These are phyloP conservation scores for Philaethria dido DNA, from an alignment of 2,888 invertebrate genomes.

Conservation along the genomic window DNA sequence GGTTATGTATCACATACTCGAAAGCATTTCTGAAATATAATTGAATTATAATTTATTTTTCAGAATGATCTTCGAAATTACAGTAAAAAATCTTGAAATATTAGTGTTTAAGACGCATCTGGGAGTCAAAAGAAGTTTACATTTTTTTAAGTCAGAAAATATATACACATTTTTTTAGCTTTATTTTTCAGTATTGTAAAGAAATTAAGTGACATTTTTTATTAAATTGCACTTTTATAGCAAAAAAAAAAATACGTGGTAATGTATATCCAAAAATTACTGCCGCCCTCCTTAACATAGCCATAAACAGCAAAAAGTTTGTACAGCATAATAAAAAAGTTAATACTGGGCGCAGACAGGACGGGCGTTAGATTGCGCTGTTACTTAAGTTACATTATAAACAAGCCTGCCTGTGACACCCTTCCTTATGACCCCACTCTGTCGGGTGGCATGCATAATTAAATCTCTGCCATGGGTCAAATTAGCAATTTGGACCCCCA, in stretches of 20 bases:
- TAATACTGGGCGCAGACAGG: conserved; percentile 71
- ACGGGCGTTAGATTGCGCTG: conserved; percentile 73
- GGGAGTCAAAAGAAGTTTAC: too few relatives aligned
- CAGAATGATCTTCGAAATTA: too few relatives aligned
- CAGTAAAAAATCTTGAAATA: too few relatives aligned
- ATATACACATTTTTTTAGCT: too few relatives aligned
- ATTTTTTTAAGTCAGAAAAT: too few relatives aligned
- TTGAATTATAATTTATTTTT: too few relatives aligned
- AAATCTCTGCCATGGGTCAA: conserved; percentile 82
- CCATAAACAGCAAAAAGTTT: conserved; percentile 74
- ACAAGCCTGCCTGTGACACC: conserved; percentile 78
- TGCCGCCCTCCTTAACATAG: conserved; percentile 60
- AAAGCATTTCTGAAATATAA: too few relatives aligned
- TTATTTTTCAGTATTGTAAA: too few relatives aligned
- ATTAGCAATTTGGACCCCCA: conserved; percentile 76
- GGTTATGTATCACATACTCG: too few relatives aligned
- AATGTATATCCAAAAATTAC: conserved; percentile 49
- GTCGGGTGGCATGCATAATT: conserved; percentile 80
- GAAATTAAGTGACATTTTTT: neutral
- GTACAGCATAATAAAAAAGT: conserved; percentile 78
- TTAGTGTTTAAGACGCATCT: too few relatives aligned
- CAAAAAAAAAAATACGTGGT: neutral
- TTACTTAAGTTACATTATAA: conserved; percentile 82
- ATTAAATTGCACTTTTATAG: neutral
- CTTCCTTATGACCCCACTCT: conserved; percentile 73